These are phyloP conservation scores for Abrostola triplasia DNA, from an alignment of 2,888 invertebrate species.

Conservation along the genomic window DNA sequence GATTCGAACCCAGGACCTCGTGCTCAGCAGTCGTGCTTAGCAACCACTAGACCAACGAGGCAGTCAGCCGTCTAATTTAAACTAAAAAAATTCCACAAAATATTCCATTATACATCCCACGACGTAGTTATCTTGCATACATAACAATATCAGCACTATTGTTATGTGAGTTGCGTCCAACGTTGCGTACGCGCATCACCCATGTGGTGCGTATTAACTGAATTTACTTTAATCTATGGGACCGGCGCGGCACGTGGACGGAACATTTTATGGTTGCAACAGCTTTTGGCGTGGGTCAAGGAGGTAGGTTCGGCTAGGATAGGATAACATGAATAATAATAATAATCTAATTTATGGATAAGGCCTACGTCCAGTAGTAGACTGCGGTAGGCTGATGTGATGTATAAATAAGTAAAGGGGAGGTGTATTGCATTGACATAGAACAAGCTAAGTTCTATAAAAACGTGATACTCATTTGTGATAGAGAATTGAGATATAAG, in stretches of 20 bases:
- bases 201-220: conserved; percentile 19
- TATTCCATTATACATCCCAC: conserved; percentile 26
- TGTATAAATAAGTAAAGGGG: too few species aligned
- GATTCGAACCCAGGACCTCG: too few species aligned
- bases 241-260: conserved; percentile 39
- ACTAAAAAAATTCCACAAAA: conserved; percentile 22
- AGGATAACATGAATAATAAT: background rate
- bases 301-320: conserved; percentile 2
- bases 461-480: too few species aligned
- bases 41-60: too few species aligned
- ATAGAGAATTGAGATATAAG: too few species aligned
- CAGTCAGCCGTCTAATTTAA: background rate
- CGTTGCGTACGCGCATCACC: conserved; percentile 37
- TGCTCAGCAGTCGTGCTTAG: too few species aligned
- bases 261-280: conserved; percentile 35
- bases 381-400: too few species aligned
- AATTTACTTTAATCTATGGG: conserved; percentile 49
- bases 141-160: conserved; percentile 32
- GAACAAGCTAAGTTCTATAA: too few species aligned
- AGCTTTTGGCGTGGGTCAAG: conserved; percentile 18
- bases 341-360: too few species aligned
- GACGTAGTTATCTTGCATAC: conserved; percentile 24
- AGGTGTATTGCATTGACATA: too few species aligned
- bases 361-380: too few species aligned
- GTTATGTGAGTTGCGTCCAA: conserved; percentile 30